Conservation (phyloP, 2,797 vertebrate genomes). For the Enteromius unitaeniatus region DNA sequence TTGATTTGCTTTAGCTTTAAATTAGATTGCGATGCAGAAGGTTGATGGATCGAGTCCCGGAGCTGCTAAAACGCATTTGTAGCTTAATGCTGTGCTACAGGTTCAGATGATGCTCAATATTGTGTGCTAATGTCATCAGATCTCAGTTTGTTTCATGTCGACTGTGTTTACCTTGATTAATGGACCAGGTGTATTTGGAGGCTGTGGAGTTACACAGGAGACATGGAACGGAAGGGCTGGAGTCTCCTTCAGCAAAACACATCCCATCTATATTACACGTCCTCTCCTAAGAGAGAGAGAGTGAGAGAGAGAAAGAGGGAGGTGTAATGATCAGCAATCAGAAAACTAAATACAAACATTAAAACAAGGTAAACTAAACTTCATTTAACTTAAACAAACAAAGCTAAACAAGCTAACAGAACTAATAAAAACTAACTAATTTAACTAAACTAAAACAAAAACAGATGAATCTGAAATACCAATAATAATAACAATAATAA, state of each 20-base stretch:
- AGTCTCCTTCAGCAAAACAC: conserved; percentile 80
- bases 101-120: not conserved
- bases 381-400: not conserved
- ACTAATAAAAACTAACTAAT: not conserved
- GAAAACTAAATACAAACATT: not conserved
- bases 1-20: not conserved
- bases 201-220: conserved; percentile 79
- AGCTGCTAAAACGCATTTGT: not conserved
- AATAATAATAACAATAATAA: too few relatives aligned
- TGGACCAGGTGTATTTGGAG: conserved; percentile 83
- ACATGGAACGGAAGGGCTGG: conserved; percentile 82
- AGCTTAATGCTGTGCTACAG: not conserved
- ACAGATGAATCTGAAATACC: too few relatives aligned
- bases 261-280: conserved; percentile 85
- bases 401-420: not conserved
- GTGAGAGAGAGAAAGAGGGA: conserved; percentile 14
- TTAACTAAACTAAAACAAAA: not conserved
- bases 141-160: not conserved
- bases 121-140: not conserved
- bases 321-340: not conserved
- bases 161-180: conserved; percentile 80
- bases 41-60: not conserved
- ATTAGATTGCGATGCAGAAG: not conserved
- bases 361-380: not conserved
- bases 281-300: conserved; percentile 72